A percentile compares a stretch with the other conserved stretches of the same genome.
Evolutionary conservation across 1,140 invertebrate species (phyloP).

Genomic region (Centruroides sculpturatus): DNA sequence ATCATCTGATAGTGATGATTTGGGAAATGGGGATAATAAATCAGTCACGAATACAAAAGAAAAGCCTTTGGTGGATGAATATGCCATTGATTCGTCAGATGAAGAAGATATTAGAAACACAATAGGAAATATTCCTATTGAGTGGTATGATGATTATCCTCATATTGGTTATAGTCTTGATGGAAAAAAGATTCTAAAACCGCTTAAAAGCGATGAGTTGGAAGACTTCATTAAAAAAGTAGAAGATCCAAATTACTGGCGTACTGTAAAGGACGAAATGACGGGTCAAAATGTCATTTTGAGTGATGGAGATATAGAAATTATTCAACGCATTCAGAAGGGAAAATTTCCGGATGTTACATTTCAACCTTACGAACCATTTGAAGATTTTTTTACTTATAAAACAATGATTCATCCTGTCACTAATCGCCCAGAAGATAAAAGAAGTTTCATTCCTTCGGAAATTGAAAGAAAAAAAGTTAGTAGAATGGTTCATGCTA

Average conservation of each 20-base stretch:
- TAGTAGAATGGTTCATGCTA: slow-evolving; percentile 13
- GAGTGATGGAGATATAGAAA: slow-evolving; percentile 68
- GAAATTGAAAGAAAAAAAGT: slow-evolving; percentile 44
- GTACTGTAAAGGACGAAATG: slow-evolving; percentile 81
- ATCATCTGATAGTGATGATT: no score
- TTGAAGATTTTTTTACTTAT: slow-evolving; percentile 88
- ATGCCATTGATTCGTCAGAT: no score
- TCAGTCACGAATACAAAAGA: no score
- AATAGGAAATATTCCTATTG: slow-evolving; percentile 88
- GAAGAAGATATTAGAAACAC: slow-evolving; percentile 78
- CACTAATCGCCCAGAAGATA: slow-evolving; percentile 81
- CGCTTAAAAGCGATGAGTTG: slow-evolving; percentile 56
- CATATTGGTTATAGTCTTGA: slow-evolving; percentile 94
- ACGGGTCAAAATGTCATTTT: slow-evolving; percentile 88
- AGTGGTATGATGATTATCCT: slow-evolving; percentile 94
- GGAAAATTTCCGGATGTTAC: slow-evolving; percentile 49
- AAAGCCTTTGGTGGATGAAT: no score
- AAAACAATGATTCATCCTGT: slow-evolving; percentile 87
- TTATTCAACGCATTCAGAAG: slow-evolving; percentile 68
- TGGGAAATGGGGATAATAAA: no score
- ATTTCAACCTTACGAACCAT: slow-evolving; percentile 45
- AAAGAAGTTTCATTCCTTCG: slow-evolving; percentile 90
- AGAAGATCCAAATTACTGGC: slow-evolving; percentile 96
- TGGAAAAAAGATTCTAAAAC: slow-evolving; percentile 79
- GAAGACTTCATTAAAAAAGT: slow-evolving; percentile 87